Conservation (phyloP, 1,140 invertebrate species). For the Danaus plexippus region DNA sequence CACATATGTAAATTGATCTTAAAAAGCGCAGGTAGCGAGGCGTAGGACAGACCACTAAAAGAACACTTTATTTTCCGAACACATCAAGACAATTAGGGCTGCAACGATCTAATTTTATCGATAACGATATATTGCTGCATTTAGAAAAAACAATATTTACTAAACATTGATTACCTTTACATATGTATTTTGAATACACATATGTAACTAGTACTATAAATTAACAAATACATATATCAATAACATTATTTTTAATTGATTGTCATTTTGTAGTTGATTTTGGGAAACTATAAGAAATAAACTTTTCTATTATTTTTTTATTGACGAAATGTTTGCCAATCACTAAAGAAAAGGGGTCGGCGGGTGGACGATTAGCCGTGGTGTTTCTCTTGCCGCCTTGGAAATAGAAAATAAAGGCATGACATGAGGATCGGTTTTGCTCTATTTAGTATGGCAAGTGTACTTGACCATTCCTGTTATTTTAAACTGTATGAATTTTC, state of each 20-base stretch:
- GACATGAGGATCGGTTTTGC: conserved; percentile 27
- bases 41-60: conserved; percentile 58
- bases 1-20: conserved; percentile 34
- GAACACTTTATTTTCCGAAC: conserved; percentile 55
- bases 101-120: conserved; percentile 10
- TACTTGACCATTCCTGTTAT: conserved; percentile 13
- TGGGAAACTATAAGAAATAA: neutral
- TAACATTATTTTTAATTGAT: conserved; percentile 1
- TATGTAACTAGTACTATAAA: too few species aligned
- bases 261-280: neutral
- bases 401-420: conserved; percentile 65
- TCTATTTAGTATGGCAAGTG: conserved; percentile 24
- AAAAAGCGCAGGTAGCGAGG: conserved; percentile 42
- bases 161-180: too few species aligned
- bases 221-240: neutral
- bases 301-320: too few species aligned
- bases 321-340: conserved; percentile 9
- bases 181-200: too few species aligned
- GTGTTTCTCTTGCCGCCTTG: conserved; percentile 50
- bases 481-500: neutral
- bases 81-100: conserved; percentile 42
- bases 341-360: conserved; percentile 40
- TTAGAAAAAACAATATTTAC: neutral
- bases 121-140: conserved; percentile 2
- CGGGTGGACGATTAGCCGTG: conserved; percentile 56